Evolutionary conservation across 2,797 vertebrate species (phyloP).

Genomic region (Sebastiscus albofasciatus): DNA sequence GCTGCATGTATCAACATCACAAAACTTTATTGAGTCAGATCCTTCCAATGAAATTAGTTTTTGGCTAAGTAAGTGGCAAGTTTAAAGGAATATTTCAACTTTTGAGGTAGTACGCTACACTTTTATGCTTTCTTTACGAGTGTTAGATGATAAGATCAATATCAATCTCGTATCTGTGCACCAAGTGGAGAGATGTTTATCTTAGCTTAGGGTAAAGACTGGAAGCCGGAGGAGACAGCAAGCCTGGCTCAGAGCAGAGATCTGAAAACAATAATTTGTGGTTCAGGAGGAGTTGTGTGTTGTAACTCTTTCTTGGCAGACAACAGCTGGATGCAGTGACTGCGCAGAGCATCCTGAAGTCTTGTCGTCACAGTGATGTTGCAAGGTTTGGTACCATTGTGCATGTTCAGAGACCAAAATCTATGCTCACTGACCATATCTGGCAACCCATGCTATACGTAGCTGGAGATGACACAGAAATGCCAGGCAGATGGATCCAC

Average conservation of each 20-base stretch:
- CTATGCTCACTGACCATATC: neutral
- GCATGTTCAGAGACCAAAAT: conserved; percentile 2
- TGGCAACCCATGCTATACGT: neutral
- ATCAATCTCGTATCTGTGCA: neutral
- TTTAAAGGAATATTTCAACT: neutral
- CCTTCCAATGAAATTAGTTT: neutral
- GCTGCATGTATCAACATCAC: neutral
- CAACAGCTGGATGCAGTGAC: neutral
- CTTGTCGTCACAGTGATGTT: neutral
- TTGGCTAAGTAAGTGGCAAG: neutral
- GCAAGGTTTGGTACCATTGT: neutral
- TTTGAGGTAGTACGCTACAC: neutral
- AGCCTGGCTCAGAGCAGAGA: neutral
- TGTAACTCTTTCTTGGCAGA: neutral
- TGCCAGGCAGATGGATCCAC: neutral
- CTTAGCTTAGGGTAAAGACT: neutral
- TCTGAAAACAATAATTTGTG: neutral
- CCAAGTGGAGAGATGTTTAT: neutral
- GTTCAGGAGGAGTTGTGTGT: neutral
- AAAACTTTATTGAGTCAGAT: neutral
- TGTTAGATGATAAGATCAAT: neutral
- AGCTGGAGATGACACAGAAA: neutral
- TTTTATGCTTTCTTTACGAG: neutral
- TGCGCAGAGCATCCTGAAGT: neutral
- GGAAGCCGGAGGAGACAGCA: neutral